Percentiles rank a stretch among this genome's conserved stretches.
phyloP scores from a whole-genome alignment of 1,140 invertebrate species.

The Limonius californicus region DNA sequence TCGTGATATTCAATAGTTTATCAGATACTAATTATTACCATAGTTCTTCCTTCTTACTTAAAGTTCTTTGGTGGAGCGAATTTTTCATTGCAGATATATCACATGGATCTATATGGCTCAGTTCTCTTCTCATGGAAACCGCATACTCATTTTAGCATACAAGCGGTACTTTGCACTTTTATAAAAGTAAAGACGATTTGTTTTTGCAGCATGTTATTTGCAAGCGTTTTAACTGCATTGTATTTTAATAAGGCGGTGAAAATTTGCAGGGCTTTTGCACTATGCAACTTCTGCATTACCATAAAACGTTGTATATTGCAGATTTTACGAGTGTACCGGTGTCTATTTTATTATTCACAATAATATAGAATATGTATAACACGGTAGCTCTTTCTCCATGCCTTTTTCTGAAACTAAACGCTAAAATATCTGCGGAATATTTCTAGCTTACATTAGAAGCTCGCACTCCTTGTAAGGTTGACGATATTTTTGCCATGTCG shows the following conservation, averaged over 20 bases:
- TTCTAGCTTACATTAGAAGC: neutral
- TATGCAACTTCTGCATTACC: neutral
- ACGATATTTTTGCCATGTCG: neutral
- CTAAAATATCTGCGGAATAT: neutral
- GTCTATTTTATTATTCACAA: conserved; percentile 11
- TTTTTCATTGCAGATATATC: too few species aligned
- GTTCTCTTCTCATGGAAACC: neutral
- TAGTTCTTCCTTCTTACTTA: too few species aligned
- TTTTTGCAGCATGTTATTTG: conserved; percentile 8
- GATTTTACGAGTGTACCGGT: neutral
- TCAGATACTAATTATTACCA: too few species aligned
- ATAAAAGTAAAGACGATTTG: conserved; percentile 9
- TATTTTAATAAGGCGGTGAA: conserved; percentile 18
- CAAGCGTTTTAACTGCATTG: conserved; percentile 10
- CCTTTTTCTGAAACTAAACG: neutral
- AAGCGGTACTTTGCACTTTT: conserved; percentile 7
- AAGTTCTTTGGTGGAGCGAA: too few species aligned
- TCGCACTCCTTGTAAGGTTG: conserved; percentile 5
- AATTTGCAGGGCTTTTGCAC: neutral
- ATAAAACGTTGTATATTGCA: conserved; percentile 8
- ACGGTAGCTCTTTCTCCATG: neutral
- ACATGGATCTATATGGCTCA: neutral
- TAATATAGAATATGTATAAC: conserved; percentile 11
- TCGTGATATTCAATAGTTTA: too few species aligned
- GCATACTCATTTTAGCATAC: neutral